phyloP scores from a whole-genome alignment of 2,797 vertebrate species.

The Garrulus glandarius region DNA sequence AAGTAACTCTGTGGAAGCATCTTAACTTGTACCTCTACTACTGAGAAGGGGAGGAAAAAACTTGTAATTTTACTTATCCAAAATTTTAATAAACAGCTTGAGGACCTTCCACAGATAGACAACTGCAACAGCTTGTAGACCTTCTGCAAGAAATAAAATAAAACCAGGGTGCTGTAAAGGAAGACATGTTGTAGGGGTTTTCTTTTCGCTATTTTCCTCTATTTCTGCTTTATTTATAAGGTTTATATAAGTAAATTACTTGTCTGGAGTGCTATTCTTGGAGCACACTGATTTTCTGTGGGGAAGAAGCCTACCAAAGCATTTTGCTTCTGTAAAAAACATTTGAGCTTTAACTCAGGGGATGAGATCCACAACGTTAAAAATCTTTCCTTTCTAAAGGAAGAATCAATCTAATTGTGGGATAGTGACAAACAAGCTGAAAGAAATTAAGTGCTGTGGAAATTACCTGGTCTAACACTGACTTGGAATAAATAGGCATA shows the following conservation, averaged over 20 bases:
- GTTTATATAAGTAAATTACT: conserved; percentile 71
- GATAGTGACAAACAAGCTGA: conserved; percentile 47
- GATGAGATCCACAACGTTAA: conserved; percentile 66
- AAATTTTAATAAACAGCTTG: conserved; percentile 25
- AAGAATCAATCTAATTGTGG: conserved; percentile 67
- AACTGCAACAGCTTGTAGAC: conserved; percentile 36
- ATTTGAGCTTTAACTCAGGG: conserved; percentile 57
- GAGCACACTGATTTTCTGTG: conserved; percentile 40
- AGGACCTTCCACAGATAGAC: conserved; percentile 1
- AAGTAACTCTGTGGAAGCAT: background rate
- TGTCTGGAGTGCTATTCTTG: conserved; percentile 52
- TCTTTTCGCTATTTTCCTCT: conserved; percentile 11
- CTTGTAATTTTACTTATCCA: background rate
- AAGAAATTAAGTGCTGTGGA: conserved; percentile 38
- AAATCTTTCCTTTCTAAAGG: conserved; percentile 62
- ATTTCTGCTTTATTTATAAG: conserved; percentile 62
- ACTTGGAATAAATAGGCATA: background rate
- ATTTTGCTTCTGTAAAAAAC: conserved; percentile 58
- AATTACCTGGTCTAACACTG: conserved; percentile 33
- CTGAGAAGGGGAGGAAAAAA: background rate
- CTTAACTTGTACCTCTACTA: background rate
- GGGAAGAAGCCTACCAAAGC: conserved; percentile 50
- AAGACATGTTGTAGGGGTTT: background rate
- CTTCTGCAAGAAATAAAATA: conserved; percentile 58
- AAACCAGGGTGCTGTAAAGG: conserved; percentile 40